Conservation (phyloP, 2,888 invertebrate genomes). For the Chrysina gloriosa region DNA sequence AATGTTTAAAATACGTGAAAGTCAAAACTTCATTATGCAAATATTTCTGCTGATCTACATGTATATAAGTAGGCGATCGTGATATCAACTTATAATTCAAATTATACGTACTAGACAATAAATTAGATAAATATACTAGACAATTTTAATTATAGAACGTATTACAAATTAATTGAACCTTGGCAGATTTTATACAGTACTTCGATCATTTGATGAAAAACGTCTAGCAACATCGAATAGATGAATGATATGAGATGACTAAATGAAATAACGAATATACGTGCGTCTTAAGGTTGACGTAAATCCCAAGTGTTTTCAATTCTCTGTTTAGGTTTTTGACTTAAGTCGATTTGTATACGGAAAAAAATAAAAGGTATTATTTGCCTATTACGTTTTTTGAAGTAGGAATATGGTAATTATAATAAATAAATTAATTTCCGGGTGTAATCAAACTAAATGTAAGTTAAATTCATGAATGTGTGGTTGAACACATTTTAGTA, state of each 20-base stretch:
- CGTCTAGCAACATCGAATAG: not conserved
- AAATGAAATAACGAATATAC: not conserved
- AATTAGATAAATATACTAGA: slow-evolving; percentile 20
- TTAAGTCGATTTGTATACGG: too few relatives aligned
- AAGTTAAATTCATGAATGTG: not conserved
- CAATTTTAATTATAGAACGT: slow-evolving; percentile 1
- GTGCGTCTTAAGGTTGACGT: too few relatives aligned
- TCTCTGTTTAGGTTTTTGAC: too few relatives aligned
- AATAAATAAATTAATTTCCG: not conserved
- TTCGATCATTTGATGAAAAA: not conserved
- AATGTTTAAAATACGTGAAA: not conserved
- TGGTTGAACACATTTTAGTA: slow-evolving; percentile 40
- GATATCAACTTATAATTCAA: too few relatives aligned
- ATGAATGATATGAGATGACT: not conserved
- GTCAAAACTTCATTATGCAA: not conserved
- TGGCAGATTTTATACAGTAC: slow-evolving; percentile 27
- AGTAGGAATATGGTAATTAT: too few relatives aligned
- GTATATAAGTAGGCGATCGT: too few relatives aligned
- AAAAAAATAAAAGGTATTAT: too few relatives aligned
- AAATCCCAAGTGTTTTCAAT: too few relatives aligned
- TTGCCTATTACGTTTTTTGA: too few relatives aligned
- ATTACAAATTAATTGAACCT: slow-evolving; percentile 5
- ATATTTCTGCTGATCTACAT: too few relatives aligned
- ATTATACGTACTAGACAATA: too few relatives aligned
- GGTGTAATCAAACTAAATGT: not conserved